Evolutionary conservation across 1,140 invertebrate species (phyloP), one percentile per base, ranked within the genome.

Genomic region (Gonioctena quinquepunctata): DNA sequence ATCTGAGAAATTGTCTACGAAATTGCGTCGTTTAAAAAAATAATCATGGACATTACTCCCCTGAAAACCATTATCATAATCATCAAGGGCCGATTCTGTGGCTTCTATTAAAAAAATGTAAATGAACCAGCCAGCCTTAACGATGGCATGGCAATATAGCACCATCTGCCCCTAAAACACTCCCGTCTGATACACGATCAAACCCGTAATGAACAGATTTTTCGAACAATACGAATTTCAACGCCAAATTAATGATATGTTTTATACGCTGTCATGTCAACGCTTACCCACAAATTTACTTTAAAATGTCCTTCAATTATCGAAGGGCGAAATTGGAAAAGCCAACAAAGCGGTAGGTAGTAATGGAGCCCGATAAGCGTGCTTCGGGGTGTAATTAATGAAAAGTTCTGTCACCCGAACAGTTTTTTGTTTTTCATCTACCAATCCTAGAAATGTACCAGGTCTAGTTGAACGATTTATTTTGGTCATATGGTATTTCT

Each of bases 231-330:
- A 26, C n/a, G 33, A 42, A 42, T 42, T 42, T 13, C 33, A n/a
- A 25, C 21, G 21, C 56, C 23, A 59, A 59, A 59, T 59, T 59
- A 59, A 59, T 59, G 56, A 16, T 21, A 22, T 18, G 19, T 22
- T 59, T n/a, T 59, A 22, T 25, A 11, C 8, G 21, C 56, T 16
- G 56, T 59, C 56, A 59, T 26, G 56, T 59, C 56, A 25, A 59
- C 56, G 25, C 56, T 25, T 18, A 59, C 56, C 56, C 56, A 25
- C 56, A 59, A 59, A 59, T 59, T 59, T 59, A 59, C 56, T 59
- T 59, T 59, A 59, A 59, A 59, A 28, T 27, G 26, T n/a, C 56
- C 56, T 25, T 59, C 56, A 28, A 59, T 59, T 59, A 59, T 59
- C 56, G 56, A 59, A 52, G n/a, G n/a, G 33, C 26, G 21, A 25